Evolutionary conservation across 2,113 vertebrate species (phyloP).

Genomic region (Hemicordylus capensis): DNA sequence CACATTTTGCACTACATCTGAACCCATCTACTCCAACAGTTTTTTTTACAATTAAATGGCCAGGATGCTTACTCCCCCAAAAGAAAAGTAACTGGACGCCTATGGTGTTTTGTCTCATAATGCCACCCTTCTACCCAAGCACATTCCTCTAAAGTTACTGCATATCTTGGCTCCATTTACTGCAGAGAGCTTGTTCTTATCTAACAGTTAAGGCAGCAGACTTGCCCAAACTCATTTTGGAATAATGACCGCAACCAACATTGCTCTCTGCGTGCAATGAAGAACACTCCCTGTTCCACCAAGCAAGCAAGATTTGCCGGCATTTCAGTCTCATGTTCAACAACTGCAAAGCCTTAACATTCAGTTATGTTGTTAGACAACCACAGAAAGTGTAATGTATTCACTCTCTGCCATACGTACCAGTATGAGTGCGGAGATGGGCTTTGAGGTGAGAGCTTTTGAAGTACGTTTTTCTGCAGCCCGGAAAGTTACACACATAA

Average conservation of each 20-base stretch:
- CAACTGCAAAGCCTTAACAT: background rate
- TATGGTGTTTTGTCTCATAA: background rate
- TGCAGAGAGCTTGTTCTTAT: background rate
- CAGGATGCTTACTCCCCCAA: background rate
- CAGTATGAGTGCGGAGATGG: constrained; percentile 97
- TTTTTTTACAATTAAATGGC: background rate
- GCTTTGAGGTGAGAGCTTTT: constrained; percentile 99
- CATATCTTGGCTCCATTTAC: background rate
- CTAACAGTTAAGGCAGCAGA: background rate
- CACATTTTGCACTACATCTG: too few relatives aligned
- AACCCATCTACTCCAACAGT: background rate
- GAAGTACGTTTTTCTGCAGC: constrained; percentile 98
- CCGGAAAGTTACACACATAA: constrained; percentile 90
- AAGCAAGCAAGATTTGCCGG: background rate
- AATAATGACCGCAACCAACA: background rate
- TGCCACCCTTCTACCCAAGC: background rate
- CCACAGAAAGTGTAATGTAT: background rate
- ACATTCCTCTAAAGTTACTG: background rate
- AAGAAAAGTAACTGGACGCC: background rate
- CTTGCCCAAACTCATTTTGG: background rate
- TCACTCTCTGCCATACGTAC: constrained; percentile 61
- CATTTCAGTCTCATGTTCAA: too few relatives aligned
- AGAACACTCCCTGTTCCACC: background rate
- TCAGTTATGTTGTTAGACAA: accelerated
- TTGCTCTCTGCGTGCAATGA: background rate